Base-by-base conservation (phyloP, 2,888 invertebrate genomes). In the Criorhina ranunculi region DNA sequence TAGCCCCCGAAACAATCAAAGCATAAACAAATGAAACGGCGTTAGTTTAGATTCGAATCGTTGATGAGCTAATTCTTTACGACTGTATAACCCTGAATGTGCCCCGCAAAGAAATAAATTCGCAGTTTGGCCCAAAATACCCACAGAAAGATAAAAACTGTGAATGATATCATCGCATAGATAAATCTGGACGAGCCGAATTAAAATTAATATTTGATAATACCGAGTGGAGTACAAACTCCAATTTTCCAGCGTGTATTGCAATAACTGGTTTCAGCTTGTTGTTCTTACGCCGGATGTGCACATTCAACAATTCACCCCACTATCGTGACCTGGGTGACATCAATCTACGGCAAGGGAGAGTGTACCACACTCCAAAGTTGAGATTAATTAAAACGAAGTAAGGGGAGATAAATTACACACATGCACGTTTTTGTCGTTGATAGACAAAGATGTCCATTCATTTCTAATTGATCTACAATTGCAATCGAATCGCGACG, bases 111-210 rank as follows among this genome's bases (percentile, higher is more conserved):
- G 8, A 53, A 9, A 2, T 1, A 42, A 29, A 42, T 17, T 31
- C 5, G 17, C 24, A 55, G 46, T 31, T 55, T 46, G 35, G 46
- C 17, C 31, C 44, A 12, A 17, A n/a, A 19, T 37, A 51, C 37
- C 24, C 9, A 12, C 24, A 46, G 9, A 66, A 31, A 64, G 75
- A 75, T 66, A 75, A 64, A 35, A 31, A 46, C 35, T 44, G 42
- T 67, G 40, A 57, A 72, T 78, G 83, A 83, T 75, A 83, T 78
- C 83, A 78, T 59, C 64, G 42, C 33, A 40, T 49, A 66, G 77
- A 82, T 77, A 77, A 77, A 66, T 44, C 29, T 12, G 35, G 46
- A 31, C 40, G 12, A 42, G 12, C 2, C 24, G 17, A 37, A 33
- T 5, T n/a, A 11, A 59, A 33, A 4, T 19, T 62, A 59, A 12